Base-by-base conservation (phyloP, 2,113 vertebrate genomes). In the Corythornis madagascariensis region DNA sequence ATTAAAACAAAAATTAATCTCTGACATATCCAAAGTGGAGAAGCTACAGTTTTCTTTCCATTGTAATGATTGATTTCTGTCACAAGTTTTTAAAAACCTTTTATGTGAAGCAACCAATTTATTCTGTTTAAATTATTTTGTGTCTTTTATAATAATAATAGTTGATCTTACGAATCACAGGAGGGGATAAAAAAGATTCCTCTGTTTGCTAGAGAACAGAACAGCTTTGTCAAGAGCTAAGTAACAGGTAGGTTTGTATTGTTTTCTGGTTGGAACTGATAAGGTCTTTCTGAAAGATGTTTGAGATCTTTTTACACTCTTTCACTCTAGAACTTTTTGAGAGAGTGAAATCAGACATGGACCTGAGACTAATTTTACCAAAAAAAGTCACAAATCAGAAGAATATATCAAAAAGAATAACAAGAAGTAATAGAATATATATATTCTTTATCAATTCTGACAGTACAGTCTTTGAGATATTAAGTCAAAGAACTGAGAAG, bases 71-170 rank as follows among this genome's bases (percentile, higher is more conserved):
- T 47, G 69, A 64, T 92, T 75, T 86, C 29, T 93, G 59, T 70
- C 77, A 84, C 42, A 56, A 83, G 71, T 56, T 93, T 94, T 65
- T 91, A 89, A 61, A 92, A 95, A 92, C 86, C 72, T 89, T 84
- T 93, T 69, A 94, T 75, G 90, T 92, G 86, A 91, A 92, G 78
- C 67, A 63, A 80, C 7, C 52, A 45, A 73, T 94, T 65, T 71
- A 72, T 88, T 90, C 50, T 87, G 26, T 93, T 89, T 76, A 84
- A 94, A 73, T 89, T 71, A 87, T 94, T 95, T 94, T 72, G 59
- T 80, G 57, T 83, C 79, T 92, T 95, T 90, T 93, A 71, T 90
- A 90, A 80, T 90, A 83, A 70, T 89, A 83, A 83, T 83, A 71
- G 65, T 83, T 95, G n/a, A 35, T 95, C 72, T 93, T 89, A 95